Base-by-base conservation (phyloP, 1,140 invertebrate genomes). In the Eulimnadia texana region DNA sequence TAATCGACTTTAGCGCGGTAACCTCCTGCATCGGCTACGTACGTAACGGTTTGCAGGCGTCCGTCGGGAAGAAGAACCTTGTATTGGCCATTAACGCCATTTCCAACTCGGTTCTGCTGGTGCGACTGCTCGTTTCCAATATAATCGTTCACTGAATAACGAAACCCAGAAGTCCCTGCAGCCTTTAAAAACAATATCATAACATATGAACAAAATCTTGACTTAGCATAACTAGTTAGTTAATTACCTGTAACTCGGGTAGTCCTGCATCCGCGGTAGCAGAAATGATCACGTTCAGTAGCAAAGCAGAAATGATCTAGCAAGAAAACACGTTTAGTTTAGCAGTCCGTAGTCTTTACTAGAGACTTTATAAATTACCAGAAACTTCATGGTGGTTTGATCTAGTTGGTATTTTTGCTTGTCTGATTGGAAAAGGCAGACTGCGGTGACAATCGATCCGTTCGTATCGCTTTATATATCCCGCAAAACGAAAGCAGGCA, bases 1-100 rank as follows among this genome's bases (percentile, higher is more conserved):
- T 63, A 63, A 33, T 63, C 62, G 25, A 63, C 62, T 42, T 63
- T 63, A 29, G 62, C 62, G 10, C 62, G 55, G 57, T 63, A 63
- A 20, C 62, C 62, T 16, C 25, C 56, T 25, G 49, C 62, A 29
- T 63, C 62, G 11, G 62, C 62, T 22, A 63, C 50, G 50, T 63
- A 63, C 2, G 62, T 63, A 24, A 63, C 62, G 2, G 62, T 63
- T 47, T 63, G 62, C 22, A 63, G 25, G 11, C 62, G 56, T 20
- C 62, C 62, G 24, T 63, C 62, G 3, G 62, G 62, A 20, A 63
- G 19, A 1, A 58, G 25, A 13, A 63, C 62, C 25, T 63, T 63
- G 50, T 63, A 63, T 27, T 63, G 62, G 1, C 62, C 62, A 0
- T 49, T 63, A 10, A 58, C 56, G 3, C 56, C 24, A 50, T 57